Conservation (phyloP, 2,797 vertebrate genomes). For the Hemitrygon akajei region DNA sequence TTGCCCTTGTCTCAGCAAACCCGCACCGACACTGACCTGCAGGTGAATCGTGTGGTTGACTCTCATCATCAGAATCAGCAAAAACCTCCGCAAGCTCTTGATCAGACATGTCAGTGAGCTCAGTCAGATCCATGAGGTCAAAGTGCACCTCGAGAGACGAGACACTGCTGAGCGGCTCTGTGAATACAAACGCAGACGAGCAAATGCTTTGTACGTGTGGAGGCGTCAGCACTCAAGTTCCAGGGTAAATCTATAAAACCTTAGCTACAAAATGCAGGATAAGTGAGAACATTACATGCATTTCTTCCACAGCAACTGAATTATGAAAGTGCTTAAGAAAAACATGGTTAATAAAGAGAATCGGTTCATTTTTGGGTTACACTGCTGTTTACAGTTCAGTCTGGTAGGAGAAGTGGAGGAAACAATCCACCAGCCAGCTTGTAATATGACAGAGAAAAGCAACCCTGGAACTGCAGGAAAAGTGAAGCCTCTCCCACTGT, state of each 20-base stretch:
- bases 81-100: slow-evolving; percentile 94
- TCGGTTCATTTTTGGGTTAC: not conserved
- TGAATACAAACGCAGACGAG: slow-evolving; percentile 26
- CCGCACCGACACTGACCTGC: slow-evolving; percentile 61
- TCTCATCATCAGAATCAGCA: slow-evolving; percentile 89
- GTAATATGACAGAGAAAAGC: not conserved
- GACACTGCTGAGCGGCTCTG: slow-evolving; percentile 93
- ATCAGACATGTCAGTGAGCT: slow-evolving; percentile 95
- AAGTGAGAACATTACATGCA: not conserved
- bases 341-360: not conserved
- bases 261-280: not conserved
- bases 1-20: not conserved
- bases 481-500: not conserved
- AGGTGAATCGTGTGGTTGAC: slow-evolving; percentile 64
- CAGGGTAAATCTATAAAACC: not conserved
- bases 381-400: not conserved
- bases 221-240: not conserved
- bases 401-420: not conserved
- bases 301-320: not conserved
- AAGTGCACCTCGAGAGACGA: slow-evolving; percentile 97
- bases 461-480: not conserved
- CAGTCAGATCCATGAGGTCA: slow-evolving; percentile 90
- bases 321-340: not conserved
- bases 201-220: not conserved
- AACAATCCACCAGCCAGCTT: not conserved